Evolutionary conservation across 2,797 vertebrate species (phyloP).

Genomic region (Calcarius lapponicus): DNA sequence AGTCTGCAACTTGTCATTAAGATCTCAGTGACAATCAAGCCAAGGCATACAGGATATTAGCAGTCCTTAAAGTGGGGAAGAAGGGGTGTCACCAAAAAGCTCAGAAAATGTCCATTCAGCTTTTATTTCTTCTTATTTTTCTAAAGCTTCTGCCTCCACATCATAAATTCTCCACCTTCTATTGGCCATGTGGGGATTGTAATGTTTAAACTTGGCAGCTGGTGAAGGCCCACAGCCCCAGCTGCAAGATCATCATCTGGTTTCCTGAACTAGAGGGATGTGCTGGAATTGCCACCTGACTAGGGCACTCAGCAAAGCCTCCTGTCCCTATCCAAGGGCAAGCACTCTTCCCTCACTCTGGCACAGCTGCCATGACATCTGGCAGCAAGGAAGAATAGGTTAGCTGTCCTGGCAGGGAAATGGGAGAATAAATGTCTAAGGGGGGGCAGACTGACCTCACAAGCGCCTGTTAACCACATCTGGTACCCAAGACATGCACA

Average conservation of each 20-base stretch:
- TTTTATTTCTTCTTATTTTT: background rate
- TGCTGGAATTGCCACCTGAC: background rate
- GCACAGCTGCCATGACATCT: accelerated
- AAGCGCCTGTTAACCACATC: background rate
- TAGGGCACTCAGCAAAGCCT: background rate
- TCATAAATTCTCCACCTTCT: background rate
- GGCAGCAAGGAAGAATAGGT: background rate
- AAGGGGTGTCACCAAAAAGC: background rate
- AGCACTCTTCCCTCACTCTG: background rate
- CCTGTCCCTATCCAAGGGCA: background rate
- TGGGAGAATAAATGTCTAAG: background rate
- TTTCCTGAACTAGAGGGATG: background rate
- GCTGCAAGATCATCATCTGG: background rate
- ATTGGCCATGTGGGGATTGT: background rate
- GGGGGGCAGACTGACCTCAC: background rate
- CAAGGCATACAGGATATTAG: background rate
- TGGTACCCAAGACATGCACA: accelerated
- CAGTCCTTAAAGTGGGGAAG: background rate
- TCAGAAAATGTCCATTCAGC: background rate
- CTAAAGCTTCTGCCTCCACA: background rate
- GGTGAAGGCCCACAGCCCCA: background rate
- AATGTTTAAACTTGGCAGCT: background rate
- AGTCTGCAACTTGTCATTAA: conserved; percentile 10
- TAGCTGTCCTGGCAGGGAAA: background rate
- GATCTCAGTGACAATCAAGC: background rate